Conservation (phyloP, 2,113 vertebrate genomes). For the Peromyscus maniculatus region DNA sequence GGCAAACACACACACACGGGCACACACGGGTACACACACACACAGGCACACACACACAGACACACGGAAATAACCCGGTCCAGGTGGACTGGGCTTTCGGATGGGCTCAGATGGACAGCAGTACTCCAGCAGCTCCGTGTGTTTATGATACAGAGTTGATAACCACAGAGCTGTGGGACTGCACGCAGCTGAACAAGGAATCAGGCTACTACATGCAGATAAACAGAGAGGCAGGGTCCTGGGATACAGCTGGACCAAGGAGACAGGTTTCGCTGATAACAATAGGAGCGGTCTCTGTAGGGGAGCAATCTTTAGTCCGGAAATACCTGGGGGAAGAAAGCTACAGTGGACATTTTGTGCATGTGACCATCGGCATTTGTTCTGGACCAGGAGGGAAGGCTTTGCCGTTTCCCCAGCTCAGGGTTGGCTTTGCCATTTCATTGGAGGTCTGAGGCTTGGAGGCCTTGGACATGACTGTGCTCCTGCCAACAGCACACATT, state of each 20-base stretch:
- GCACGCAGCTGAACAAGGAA: neutral
- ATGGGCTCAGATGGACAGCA: neutral
- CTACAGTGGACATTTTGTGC: too few relatives aligned
- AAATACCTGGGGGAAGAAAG: neutral
- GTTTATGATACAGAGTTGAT: neutral
- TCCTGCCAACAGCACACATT: neutral
- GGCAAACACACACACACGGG: neutral
- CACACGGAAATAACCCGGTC: neutral
- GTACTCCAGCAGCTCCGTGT: neutral
- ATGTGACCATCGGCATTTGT: neutral
- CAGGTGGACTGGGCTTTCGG: neutral
- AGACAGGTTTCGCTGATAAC: neutral
- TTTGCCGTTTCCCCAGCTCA: neutral
- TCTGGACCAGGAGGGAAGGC: neutral
- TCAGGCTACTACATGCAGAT: neutral
- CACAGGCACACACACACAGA: too few relatives aligned
- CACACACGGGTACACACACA: too few relatives aligned
- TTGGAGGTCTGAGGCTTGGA: neutral
- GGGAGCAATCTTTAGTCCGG: neutral
- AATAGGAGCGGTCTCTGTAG: neutral
- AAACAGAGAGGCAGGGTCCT: neutral
- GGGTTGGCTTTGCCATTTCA: neutral
- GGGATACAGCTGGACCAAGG: neutral
- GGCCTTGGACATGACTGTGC: neutral
- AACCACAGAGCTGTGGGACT: too few relatives aligned